These are phyloP conservation scores for Leptopilina syphax DNA, from an alignment of 2,888 invertebrate genomes.

Conservation along the genomic window DNA sequence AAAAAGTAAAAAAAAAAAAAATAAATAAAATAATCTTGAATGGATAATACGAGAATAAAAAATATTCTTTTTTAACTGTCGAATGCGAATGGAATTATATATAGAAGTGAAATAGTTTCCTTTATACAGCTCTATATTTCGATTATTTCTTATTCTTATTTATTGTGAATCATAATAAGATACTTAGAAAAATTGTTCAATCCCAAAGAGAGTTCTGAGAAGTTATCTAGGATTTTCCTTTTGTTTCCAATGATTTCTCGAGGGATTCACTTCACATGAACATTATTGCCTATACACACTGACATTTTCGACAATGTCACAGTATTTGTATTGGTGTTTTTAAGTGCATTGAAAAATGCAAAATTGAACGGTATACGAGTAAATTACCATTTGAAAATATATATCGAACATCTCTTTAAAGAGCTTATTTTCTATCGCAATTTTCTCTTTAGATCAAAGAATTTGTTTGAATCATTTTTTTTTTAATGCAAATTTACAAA, in stretches of 20 bases:
- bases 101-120: too few relatives aligned
- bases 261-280: conserved; percentile 4
- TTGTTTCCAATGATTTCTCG: conserved; percentile 20
- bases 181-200: background rate
- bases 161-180: background rate
- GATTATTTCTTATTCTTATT: background rate
- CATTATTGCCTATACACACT: background rate
- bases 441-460: background rate
- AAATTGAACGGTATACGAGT: background rate
- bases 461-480: too few relatives aligned
- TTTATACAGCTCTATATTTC: too few relatives aligned
- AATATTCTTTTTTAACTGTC: background rate
- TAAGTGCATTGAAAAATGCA: conserved; percentile 2
- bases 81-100: too few relatives aligned
- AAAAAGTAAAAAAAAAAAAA: background rate
- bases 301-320: conserved; percentile 13
- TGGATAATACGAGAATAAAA: background rate
- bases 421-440: background rate
- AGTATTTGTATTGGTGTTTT: conserved; percentile 23
- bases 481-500: too few relatives aligned
- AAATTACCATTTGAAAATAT: background rate
- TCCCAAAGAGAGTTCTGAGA: conserved; percentile 15
- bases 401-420: background rate
- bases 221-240: conserved; percentile 25
- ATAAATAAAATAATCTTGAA: background rate